Evolutionary conservation across 1,140 invertebrate genomes (phyloP), one percentile per base, ranked within the genome.

Genomic region (Pectinophora gossypiella): DNA sequence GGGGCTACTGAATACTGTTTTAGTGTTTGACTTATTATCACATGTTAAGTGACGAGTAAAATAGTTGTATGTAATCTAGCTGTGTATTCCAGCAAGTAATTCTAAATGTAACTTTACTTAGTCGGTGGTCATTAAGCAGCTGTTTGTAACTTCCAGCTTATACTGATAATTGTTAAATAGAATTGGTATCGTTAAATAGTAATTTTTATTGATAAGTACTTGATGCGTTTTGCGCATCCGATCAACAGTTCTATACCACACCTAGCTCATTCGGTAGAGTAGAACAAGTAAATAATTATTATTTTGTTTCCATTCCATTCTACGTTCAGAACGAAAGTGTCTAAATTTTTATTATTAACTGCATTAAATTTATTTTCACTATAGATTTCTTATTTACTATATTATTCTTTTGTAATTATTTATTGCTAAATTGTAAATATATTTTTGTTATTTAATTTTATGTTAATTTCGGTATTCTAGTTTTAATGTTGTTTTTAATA

Each of bases 371-470:
- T 40, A 40, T 40, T 44, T 12, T 10, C 15, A 38, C 13, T 38
- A 38, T 5, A 38, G 5, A 15, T 38, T 7, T 38, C 9, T 38
- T n/a, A 9, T 38, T 7, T 20, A 22, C 6, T 38, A n/a, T 18
- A 38, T 22, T 49, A 38, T 36, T 50, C 2, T 64, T 64, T 72
- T 77, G 76, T 79, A 71, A 82, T 80, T 79, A 85, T 85, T 85
- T 85, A 85, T 82, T 82, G 60, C 63, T 79, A 77, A 79, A 82
- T 75, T 85, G 78, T 85, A 82, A 59, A 85, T 85, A 84, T 81
- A 65, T 73, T 76, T 82, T 85, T 85, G 78, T 85, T 85, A 81
- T 85, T 82, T 85, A 85, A 77, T 82, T 80, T 82, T 82, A 82
- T 66, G 64, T 78, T 81, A 61, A 70, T 69, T 74, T 74, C 60